A percentile compares a stretch with the other conserved stretches of the same genome.
Evolutionary conservation across 2,888 invertebrate genomes (phyloP).

Genomic region (Chouioia cunea): DNA sequence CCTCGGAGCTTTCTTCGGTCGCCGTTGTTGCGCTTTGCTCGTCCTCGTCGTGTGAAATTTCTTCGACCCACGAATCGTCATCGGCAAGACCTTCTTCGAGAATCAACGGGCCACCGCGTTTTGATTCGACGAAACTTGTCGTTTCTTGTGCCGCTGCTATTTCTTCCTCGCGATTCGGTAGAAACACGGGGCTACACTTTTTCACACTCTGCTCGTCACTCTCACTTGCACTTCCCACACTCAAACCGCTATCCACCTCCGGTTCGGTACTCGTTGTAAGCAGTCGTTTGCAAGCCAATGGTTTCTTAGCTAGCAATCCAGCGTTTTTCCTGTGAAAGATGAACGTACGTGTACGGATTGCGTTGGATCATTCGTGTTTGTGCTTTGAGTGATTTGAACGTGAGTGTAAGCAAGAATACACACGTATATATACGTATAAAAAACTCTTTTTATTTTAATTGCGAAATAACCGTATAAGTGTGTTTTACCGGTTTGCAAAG

Average conservation of each 20-base stretch:
- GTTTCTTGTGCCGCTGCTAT: background rate
- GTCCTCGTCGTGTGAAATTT: slow-evolving; percentile 84
- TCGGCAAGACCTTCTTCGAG: slow-evolving; percentile 90
- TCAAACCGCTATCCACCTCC: slow-evolving; percentile 63
- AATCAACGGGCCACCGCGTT: slow-evolving; percentile 78
- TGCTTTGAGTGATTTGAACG: too few relatives aligned
- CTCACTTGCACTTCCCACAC: slow-evolving; percentile 65
- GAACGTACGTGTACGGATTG: too few relatives aligned
- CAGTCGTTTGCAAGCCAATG: slow-evolving; percentile 62
- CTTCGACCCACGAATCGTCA: slow-evolving; percentile 93
- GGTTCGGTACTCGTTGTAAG: slow-evolving; percentile 50
- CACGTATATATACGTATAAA: too few relatives aligned
- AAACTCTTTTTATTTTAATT: too few relatives aligned
- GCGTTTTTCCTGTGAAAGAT: slow-evolving; percentile 50
- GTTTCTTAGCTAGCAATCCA: slow-evolving; percentile 58
- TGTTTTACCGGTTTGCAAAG: too few relatives aligned
- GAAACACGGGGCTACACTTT: slow-evolving; percentile 43
- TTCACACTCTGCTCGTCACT: slow-evolving; percentile 63
- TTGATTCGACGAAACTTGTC: slow-evolving; percentile 63
- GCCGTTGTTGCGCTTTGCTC: slow-evolving; percentile 75
- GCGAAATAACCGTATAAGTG: too few relatives aligned
- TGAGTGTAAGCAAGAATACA: too few relatives aligned
- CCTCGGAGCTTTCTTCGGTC: slow-evolving; percentile 78
- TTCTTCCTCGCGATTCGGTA: slow-evolving; percentile 34
- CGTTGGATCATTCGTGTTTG: too few relatives aligned